A percentile compares a stretch with the other conserved stretches of the same genome.
Conservation (phyloP, 2,888 invertebrate species). For the Cephus runcator region DNA sequence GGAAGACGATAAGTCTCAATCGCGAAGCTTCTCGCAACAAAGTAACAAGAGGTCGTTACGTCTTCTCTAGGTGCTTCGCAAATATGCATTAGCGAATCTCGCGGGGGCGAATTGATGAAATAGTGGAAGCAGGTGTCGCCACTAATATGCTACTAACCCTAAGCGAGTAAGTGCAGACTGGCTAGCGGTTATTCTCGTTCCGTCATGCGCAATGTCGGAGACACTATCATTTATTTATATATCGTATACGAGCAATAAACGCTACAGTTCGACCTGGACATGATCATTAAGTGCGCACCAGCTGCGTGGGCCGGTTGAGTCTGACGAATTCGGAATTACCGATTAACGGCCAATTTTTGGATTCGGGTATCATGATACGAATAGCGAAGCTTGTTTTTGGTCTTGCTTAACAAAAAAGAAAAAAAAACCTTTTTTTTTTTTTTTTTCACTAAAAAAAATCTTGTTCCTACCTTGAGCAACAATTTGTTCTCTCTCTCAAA, state of each 20-base stretch:
- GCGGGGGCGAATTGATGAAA: slow-evolving; percentile 16
- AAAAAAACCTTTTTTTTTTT: too few species aligned
- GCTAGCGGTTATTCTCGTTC: slow-evolving; percentile 24
- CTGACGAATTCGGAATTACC: neutral
- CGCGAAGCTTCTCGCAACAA: neutral
- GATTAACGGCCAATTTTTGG: too few species aligned
- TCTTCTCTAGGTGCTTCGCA: neutral
- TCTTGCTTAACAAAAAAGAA: too few species aligned
- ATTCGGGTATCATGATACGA: neutral
- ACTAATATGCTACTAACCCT: slow-evolving; percentile 27
- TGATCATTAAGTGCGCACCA: neutral
- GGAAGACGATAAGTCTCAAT: neutral
- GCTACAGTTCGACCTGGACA: neutral
- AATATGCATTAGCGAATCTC: neutral
- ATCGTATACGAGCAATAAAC: neutral
- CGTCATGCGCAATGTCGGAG: neutral
- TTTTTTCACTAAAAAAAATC: too few species aligned
- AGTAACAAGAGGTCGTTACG: neutral
- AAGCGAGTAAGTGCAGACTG: slow-evolving; percentile 24
- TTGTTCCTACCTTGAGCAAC: too few species aligned
- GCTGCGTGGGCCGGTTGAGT: neutral
- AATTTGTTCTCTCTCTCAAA: too few species aligned
- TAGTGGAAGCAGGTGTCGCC: slow-evolving; percentile 37
- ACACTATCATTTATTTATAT: neutral
- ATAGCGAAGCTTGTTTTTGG: neutral